Conservation (phyloP, 1,140 invertebrate genomes). For the Catajapyx aquilonaris region DNA sequence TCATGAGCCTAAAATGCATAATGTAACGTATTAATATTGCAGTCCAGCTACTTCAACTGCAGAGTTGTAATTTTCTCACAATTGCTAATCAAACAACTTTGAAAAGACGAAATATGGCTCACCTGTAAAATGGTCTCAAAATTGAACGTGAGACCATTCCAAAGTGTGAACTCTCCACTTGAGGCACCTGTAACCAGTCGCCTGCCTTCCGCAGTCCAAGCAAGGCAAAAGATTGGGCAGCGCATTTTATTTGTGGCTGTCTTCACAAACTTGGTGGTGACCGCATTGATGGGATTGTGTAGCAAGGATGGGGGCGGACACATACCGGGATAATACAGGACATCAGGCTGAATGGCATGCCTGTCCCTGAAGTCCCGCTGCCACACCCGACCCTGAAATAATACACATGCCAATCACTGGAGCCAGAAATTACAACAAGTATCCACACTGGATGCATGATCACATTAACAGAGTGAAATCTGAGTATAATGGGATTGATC, state of each 20-base stretch:
- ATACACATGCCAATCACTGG: too few relatives aligned
- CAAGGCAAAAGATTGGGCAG: constrained; percentile 95
- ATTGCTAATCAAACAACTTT: too few relatives aligned
- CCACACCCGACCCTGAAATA: constrained; percentile 64
- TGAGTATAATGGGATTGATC: too few relatives aligned
- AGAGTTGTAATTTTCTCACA: constrained; percentile 4
- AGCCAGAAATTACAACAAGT: too few relatives aligned
- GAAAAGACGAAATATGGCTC: constrained; percentile 13
- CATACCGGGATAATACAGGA: constrained; percentile 69
- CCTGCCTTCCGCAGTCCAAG: constrained; percentile 97
- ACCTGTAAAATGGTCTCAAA: constrained; percentile 99
- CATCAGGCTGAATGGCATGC: constrained; percentile 71
- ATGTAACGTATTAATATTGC: not conserved
- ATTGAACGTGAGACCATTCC: constrained; percentile 99
- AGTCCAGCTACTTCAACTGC: not conserved
- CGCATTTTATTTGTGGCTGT: constrained; percentile 99
- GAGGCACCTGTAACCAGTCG: constrained; percentile 94
- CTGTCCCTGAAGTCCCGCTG: constrained; percentile 75
- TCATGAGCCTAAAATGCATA: constrained; percentile 66
- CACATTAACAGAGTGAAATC: too few relatives aligned
- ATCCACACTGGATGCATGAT: too few relatives aligned
- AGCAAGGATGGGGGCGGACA: constrained; percentile 70
- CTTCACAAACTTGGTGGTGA: constrained; percentile 90
- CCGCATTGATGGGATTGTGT: constrained; percentile 91
- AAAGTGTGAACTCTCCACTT: constrained; percentile 96